Evolutionary conservation across 2,113 vertebrate species (phyloP).

Genomic region (Rhinoptilus africanus): DNA sequence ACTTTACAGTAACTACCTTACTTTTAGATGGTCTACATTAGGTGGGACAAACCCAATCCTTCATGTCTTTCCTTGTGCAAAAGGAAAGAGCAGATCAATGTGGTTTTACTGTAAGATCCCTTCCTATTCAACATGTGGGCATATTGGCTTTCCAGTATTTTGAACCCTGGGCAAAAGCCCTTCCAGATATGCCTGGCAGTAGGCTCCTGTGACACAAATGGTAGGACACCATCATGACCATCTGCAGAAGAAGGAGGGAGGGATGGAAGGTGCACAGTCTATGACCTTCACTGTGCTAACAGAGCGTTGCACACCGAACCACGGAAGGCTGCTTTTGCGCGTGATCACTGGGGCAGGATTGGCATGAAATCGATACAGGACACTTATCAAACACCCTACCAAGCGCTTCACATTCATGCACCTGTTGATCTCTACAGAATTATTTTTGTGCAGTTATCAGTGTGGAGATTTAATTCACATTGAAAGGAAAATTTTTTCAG

Average conservation of each 20-base stretch:
- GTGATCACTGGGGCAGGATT: neutral
- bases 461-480: neutral
- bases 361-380: neutral
- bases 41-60: neutral
- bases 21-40: neutral
- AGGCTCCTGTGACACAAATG: neutral
- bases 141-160: neutral
- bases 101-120: neutral
- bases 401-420: neutral
- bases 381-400: neutral
- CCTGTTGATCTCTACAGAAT: neutral
- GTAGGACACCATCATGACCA: neutral
- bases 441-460: neutral
- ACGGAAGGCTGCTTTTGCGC: neutral
- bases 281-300: accelerated
- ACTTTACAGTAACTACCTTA: neutral
- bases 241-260: neutral
- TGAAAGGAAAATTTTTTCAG: neutral
- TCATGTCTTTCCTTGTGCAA: neutral
- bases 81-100: neutral
- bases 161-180: neutral
- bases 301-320: accelerated
- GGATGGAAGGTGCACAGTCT: neutral
- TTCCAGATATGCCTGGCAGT: accelerated
- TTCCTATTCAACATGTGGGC: neutral